phyloP scores from a whole-genome alignment of 2,113 vertebrate species.

The Tricholaema leucomelas region DNA sequence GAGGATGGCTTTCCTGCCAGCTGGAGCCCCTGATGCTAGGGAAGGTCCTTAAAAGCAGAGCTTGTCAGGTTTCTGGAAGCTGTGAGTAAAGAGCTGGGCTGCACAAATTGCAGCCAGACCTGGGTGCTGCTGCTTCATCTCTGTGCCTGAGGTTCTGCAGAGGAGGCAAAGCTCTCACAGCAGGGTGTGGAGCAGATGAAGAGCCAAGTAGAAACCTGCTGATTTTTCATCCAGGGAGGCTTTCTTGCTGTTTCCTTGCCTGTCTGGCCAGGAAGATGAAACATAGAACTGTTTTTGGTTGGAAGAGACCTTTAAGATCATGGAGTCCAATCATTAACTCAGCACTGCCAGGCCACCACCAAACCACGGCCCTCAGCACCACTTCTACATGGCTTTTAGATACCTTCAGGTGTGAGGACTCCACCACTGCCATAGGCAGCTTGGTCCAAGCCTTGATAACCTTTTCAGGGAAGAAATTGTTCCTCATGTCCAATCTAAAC shows the following conservation, averaged over 20 bases:
- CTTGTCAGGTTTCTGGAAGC: neutral
- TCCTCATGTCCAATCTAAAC: too few relatives aligned
- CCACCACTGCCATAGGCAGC: too few relatives aligned
- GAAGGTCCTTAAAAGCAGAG: neutral
- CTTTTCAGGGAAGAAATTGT: too few relatives aligned
- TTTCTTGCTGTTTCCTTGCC: neutral
- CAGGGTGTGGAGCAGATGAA: neutral
- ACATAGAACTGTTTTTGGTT: too few relatives aligned
- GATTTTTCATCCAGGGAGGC: neutral
- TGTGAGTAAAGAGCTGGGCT: neutral
- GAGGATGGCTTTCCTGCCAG: neutral
- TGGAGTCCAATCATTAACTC: too few relatives aligned
- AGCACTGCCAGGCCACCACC: too few relatives aligned
- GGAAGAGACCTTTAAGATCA: too few relatives aligned
- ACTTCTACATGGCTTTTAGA: too few relatives aligned
- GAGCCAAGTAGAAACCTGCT: neutral
- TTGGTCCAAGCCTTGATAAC: too few relatives aligned
- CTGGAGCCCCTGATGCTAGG: neutral
- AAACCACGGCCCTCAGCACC: too few relatives aligned
- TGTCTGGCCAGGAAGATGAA: neutral
- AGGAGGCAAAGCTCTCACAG: neutral
- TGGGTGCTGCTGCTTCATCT: rapidly evolving
- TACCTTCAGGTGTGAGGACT: too few relatives aligned
- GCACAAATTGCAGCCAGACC: neutral
- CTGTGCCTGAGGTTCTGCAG: neutral